Evolutionary conservation across 2,113 vertebrate species (phyloP).

Genomic region (Condylura cristata): DNA sequence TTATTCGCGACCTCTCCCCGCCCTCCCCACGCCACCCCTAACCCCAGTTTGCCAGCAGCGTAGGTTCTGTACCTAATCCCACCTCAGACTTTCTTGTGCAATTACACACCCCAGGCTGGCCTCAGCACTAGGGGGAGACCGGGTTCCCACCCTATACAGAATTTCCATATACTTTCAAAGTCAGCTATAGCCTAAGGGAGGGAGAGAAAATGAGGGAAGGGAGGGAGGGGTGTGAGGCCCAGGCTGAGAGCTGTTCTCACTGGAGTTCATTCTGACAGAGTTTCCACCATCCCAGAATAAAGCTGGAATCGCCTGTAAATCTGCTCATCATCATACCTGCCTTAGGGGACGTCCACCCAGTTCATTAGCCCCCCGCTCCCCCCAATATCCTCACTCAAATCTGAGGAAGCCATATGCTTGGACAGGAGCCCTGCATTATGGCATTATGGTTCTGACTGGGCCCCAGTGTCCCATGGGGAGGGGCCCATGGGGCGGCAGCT

Average conservation of each 20-base stretch:
- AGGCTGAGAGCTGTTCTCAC: not conserved
- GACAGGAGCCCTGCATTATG: not conserved
- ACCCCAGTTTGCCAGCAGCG: not conserved
- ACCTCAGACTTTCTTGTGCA: not conserved
- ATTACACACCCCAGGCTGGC: not conserved
- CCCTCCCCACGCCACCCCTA: not conserved
- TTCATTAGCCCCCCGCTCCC: no score
- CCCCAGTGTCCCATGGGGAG: not conserved
- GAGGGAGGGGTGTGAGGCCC: not conserved
- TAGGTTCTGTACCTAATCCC: not conserved
- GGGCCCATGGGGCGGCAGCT: not conserved
- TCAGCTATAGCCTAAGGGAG: not conserved
- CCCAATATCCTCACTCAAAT: not conserved
- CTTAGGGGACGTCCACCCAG: not conserved
- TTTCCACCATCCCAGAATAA: not conserved
- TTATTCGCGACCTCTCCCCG: no score
- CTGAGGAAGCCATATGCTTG: not conserved
- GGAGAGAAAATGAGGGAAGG: not conserved
- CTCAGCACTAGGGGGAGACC: not conserved
- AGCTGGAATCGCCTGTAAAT: not conserved
- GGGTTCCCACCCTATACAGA: not conserved
- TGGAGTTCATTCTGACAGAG: not conserved
- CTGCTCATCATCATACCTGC: not conserved
- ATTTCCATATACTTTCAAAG: not conserved
- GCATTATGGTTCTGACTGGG: not conserved